Percentiles rank a stretch among this genome's conserved stretches.
Conservation (phyloP, 1,140 invertebrate genomes). For the Pogonomyrmex barbatus region DNA sequence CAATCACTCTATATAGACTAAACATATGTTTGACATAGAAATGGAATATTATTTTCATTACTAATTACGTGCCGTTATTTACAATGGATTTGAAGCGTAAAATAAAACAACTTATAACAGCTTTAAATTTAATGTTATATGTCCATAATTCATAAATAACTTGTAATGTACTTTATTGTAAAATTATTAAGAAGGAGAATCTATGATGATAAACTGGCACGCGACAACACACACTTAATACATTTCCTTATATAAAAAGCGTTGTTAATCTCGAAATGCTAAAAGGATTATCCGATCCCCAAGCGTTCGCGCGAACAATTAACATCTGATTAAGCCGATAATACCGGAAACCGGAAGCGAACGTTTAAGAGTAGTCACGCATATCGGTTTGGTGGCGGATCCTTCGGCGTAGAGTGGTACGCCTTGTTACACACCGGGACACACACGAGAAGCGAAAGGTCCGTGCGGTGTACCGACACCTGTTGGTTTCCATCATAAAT, state of each 20-base stretch:
- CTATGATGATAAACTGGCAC: neutral
- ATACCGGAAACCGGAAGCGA: constrained; percentile 69
- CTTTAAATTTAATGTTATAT: constrained; percentile 15
- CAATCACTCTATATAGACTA: too few relatives aligned
- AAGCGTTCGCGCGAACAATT: constrained; percentile 49
- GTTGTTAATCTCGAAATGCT: constrained; percentile 15
- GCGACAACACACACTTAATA: neutral
- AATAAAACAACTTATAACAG: neutral
- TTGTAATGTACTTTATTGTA: neutral
- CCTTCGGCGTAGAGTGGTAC: constrained; percentile 75
- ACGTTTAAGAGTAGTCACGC: constrained; percentile 75
- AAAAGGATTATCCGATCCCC: neutral
- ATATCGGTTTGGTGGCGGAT: constrained; percentile 71
- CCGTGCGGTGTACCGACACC: constrained; percentile 69
- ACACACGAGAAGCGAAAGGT: constrained; percentile 68
- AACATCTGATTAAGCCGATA: constrained; percentile 68
- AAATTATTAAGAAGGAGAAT: constrained; percentile 6
- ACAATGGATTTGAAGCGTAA: neutral
- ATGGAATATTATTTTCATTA: too few relatives aligned
- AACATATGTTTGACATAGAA: too few relatives aligned
- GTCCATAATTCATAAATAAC: neutral
- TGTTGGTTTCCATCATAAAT: constrained; percentile 78
- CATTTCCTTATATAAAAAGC: neutral
- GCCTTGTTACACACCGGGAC: constrained; percentile 74
- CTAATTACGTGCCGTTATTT: too few relatives aligned